Evolutionary conservation across 1,140 invertebrate genomes (phyloP).

Genomic region (Brachionus asplanchnoidis): DNA sequence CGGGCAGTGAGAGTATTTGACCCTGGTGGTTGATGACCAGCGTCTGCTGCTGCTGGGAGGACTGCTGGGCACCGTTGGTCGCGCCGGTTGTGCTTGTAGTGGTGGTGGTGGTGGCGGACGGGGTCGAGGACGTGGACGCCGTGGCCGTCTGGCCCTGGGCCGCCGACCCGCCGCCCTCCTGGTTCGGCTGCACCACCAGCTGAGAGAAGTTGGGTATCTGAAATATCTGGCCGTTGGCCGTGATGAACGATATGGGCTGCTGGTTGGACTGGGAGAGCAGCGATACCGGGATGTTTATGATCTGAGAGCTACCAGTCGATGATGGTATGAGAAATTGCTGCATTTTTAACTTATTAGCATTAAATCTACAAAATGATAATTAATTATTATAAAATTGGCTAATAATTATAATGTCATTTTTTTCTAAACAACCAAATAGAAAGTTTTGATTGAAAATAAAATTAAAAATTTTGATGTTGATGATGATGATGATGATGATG

Average conservation of each 20-base stretch:
- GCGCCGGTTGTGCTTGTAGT: not conserved
- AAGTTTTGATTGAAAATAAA: not conserved
- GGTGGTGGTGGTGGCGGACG: not conserved
- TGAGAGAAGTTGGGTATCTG: slow-evolving; percentile 14
- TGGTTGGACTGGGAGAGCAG: slow-evolving; percentile 29
- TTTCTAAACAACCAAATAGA: not conserved
- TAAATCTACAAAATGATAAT: not conserved
- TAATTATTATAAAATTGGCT: slow-evolving; percentile 21
- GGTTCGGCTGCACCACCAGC: slow-evolving; percentile 12
- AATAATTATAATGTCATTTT: slow-evolving; percentile 11
- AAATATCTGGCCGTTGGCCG: slow-evolving; percentile 37
- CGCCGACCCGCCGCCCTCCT: not conserved
- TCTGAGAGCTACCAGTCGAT: slow-evolving; percentile 34
- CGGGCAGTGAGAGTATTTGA: not conserved
- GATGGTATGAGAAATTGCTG: slow-evolving; percentile 40
- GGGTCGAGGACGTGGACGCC: not conserved
- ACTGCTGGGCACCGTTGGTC: not conserved
- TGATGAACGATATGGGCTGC: slow-evolving; percentile 22
- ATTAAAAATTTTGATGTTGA: not conserved
- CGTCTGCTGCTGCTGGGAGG: slow-evolving; percentile 13
- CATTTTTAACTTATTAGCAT: slow-evolving; percentile 15
- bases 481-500: too few relatives aligned
- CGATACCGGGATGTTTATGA: slow-evolving; percentile 36
- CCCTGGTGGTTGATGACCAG: slow-evolving; percentile 36
- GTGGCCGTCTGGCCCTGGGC: not conserved